Evolutionary conservation across 2,797 vertebrate genomes (phyloP), one percentile per base, ranked within the genome.

Genomic region (Sparus aurata): DNA sequence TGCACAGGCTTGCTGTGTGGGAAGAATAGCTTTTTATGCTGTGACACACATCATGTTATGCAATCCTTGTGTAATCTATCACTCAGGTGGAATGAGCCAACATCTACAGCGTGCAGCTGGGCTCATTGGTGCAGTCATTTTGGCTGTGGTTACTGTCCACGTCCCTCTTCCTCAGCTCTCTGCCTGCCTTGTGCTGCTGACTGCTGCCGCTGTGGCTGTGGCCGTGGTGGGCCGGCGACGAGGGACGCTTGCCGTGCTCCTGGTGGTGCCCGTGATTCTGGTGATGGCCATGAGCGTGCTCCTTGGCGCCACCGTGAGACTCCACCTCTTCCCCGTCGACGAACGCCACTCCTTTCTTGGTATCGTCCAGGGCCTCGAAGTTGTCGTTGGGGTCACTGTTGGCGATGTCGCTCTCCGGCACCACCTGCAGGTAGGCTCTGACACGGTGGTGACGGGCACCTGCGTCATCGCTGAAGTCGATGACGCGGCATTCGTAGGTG

Each of bases 401-500:
- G 22, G 25, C 10, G 55, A n/a, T 2, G 23, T 69, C 69, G 52
- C 82, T 47, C 84, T 96, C 95, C 0, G 87, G 81, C 67, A 86
- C 84, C 87, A 94, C 93, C 86, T 93, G 93, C 74, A 94, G 90
- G 80, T 92, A 91, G 34, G 93, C 95, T 93, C 97, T 79, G 94
- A 96, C 94, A 87, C 95, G 92, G 89, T 97, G 97, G 94, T 97
- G 97, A 87, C 97, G 96, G 46, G 95, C 92, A 0, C 96, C 96
- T 17, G 94, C 94, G 49, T 94, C 92, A 15, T 96, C 97, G 23
- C 97, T 97, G 93, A 96, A 97, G 93, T 98, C 97, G 54, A 97
- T 96, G 86, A 97, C 96, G 0, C 96, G 95, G 87, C 96, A 98
- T 87, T 98, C 97, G 2, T 98, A 97, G 3, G 96, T 97, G 25